These are phyloP conservation scores for Oryzaephilus surinamensis DNA, from an alignment of 1,140 invertebrate species.

Conservation along the genomic window DNA sequence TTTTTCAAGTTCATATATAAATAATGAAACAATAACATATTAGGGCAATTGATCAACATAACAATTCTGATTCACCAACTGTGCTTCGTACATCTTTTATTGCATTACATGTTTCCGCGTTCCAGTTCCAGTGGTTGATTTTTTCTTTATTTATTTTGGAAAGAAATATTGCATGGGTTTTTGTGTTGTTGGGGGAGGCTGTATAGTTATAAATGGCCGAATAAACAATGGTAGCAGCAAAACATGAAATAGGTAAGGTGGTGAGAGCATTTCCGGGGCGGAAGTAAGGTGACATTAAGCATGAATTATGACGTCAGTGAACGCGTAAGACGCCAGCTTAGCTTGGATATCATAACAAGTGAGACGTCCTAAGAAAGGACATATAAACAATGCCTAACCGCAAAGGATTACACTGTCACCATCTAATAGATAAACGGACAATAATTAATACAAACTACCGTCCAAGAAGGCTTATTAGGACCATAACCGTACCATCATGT, in stretches of 20 bases:
- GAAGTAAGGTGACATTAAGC: constrained; percentile 22
- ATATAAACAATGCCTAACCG: constrained; percentile 21
- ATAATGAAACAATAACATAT: too few species aligned
- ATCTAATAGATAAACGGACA: constrained; percentile 21
- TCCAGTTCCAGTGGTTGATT: too few species aligned
- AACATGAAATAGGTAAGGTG: constrained; percentile 17
- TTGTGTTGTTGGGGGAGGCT: neutral
- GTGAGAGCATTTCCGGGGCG: constrained; percentile 16
- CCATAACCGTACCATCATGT: too few species aligned
- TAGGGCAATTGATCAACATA: too few species aligned
- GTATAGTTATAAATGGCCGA: constrained; percentile 12
- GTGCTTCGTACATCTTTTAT: too few species aligned
- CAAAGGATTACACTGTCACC: constrained; percentile 19
- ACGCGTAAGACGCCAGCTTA: constrained; percentile 21
- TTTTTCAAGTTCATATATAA: too few species aligned
- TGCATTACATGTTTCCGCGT: too few species aligned
- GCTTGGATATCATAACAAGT: constrained; percentile 24
- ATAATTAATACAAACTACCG: constrained; percentile 21
- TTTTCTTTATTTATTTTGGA: too few species aligned
- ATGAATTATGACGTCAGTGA: constrained; percentile 24
- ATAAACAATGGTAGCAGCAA: constrained; percentile 14
- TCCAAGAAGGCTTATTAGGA: too few species aligned
- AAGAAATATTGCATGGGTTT: neutral
- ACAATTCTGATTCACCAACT: too few species aligned
- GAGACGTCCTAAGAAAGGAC: constrained; percentile 16